Conservation (phyloP, 2,113 vertebrate genomes). For the Vulpes lagopus region DNA sequence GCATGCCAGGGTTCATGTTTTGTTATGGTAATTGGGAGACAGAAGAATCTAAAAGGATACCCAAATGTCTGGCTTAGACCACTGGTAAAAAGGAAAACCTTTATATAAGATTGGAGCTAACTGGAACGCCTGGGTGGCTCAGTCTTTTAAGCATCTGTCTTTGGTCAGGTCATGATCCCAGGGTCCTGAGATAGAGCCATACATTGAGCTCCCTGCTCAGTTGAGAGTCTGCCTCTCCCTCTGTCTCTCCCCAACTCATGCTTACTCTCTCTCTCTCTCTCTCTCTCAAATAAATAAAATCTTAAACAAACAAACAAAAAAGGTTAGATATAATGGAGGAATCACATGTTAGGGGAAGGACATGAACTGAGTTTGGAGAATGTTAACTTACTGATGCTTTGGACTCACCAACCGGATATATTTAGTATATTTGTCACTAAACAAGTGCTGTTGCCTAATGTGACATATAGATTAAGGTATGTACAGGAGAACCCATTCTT, state of each 20-base stretch:
- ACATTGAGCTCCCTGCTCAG: too few relatives aligned
- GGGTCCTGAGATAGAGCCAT: too few relatives aligned
- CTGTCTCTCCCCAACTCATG: too few relatives aligned
- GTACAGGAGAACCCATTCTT: neutral
- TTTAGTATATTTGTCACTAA: neutral
- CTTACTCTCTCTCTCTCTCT: too few relatives aligned
- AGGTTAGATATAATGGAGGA: neutral
- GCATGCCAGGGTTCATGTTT: neutral
- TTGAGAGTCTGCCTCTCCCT: too few relatives aligned
- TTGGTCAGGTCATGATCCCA: too few relatives aligned
- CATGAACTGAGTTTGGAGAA: neutral
- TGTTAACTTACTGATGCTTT: neutral
- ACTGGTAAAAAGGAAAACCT: neutral
- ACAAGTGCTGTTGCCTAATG: neutral
- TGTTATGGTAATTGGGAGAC: neutral
- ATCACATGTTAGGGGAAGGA: neutral
- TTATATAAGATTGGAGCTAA: neutral
- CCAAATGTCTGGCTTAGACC: neutral
- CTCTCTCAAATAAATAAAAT: too few relatives aligned
- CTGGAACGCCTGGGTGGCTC: too few relatives aligned
- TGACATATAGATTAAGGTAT: neutral
- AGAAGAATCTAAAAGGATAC: neutral
- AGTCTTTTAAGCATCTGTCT: too few relatives aligned
- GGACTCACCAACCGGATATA: neutral
- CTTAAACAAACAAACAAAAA: too few relatives aligned